A percentile compares a stretch with the other conserved stretches of the same genome.
These are phyloP conservation scores for Helarctos malayanus DNA, from an alignment of 2,797 vertebrate genomes.

Conservation along the genomic window DNA sequence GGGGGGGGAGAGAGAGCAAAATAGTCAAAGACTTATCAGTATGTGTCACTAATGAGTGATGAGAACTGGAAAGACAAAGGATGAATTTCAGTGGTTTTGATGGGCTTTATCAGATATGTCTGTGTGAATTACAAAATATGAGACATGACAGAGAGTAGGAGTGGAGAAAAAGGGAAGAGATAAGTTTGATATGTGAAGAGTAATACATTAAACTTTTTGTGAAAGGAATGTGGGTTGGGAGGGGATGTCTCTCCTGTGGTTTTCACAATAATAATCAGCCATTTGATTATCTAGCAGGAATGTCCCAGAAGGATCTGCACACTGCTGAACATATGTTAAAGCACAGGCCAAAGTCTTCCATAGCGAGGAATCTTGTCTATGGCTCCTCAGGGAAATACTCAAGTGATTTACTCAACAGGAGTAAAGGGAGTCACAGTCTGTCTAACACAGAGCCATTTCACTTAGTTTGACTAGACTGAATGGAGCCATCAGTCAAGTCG, in stretches of 20 bases:
- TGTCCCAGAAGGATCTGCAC: neutral
- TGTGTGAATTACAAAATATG: slow-evolving; percentile 81
- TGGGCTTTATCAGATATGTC: slow-evolving; percentile 80
- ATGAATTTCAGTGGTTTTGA: slow-evolving; percentile 79
- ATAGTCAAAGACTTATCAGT: slow-evolving; percentile 67
- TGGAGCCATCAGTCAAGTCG: neutral
- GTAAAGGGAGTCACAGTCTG: neutral
- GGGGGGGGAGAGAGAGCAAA: slow-evolving; percentile 67
- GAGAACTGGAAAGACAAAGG: slow-evolving; percentile 85
- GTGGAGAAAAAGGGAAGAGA: slow-evolving; percentile 35
- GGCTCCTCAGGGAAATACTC: neutral
- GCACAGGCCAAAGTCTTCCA: neutral
- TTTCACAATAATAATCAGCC: neutral
- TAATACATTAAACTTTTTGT: neutral
- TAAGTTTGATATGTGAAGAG: slow-evolving; percentile 53
- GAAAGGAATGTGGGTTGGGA: neutral
- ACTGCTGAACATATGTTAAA: neutral
- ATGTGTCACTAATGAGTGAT: slow-evolving; percentile 87
- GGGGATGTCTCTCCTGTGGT: neutral
- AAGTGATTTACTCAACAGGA: neutral
- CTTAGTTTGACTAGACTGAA: neutral
- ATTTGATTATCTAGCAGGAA: neutral
- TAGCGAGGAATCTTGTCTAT: neutral
- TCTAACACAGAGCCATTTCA: neutral
- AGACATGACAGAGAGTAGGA: slow-evolving; percentile 68